Conservation (phyloP, 2,797 vertebrate genomes). For the Artibeus lituratus region DNA sequence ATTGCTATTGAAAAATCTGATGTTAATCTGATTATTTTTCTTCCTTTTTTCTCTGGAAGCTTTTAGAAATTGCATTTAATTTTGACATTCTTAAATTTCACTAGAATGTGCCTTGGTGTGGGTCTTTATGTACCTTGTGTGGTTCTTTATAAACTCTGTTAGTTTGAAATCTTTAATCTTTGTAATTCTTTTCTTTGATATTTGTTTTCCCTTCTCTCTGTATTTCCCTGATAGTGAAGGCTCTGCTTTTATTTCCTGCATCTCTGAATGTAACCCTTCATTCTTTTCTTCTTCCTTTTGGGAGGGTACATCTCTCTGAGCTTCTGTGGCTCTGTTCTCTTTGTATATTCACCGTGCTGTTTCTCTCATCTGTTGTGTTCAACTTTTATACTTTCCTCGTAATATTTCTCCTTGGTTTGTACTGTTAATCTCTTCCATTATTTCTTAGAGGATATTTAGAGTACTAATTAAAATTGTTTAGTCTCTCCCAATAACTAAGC, state of each 20-base stretch:
- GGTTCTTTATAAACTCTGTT: slow-evolving; percentile 7
- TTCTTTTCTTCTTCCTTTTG: neutral
- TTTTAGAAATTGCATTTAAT: slow-evolving; percentile 19
- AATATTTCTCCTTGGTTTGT: neutral
- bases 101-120: neutral
- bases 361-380: neutral
- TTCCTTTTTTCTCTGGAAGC: neutral
- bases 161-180: neutral
- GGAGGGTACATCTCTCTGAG: neutral
- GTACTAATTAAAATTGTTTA: neutral
- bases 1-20: neutral
- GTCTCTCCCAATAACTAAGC: neutral
- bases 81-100: neutral
- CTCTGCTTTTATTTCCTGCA: neutral
- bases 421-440: neutral
- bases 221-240: neutral
- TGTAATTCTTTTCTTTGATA: slow-evolving; percentile 18
- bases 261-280: neutral
- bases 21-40: neutral
- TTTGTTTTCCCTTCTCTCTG: neutral
- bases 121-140: neutral
- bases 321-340: neutral
- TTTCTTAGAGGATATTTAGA: neutral
- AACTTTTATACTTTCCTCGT: neutral
- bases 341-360: neutral